These are phyloP conservation scores for Cettia cetti DNA, from an alignment of 2,113 vertebrate genomes.

Conservation along the genomic window DNA sequence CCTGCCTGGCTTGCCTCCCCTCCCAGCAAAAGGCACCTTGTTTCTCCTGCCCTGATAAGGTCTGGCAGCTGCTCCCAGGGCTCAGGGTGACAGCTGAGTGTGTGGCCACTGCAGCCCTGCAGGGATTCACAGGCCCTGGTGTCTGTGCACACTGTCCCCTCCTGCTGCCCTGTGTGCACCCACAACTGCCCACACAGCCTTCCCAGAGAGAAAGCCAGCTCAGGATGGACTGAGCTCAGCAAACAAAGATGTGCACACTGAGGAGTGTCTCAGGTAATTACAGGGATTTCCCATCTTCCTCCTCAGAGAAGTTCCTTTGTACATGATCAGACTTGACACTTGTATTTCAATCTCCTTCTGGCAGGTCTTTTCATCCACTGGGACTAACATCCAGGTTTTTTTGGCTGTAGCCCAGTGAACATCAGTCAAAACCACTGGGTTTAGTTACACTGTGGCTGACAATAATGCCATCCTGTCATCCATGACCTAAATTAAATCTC, in stretches of 20 bases:
- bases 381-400: background rate
- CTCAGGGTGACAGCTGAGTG: background rate
- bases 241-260: background rate
- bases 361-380: background rate
- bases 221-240: background rate
- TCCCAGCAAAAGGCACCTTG: background rate
- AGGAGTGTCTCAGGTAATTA: background rate
- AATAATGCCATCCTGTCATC: background rate
- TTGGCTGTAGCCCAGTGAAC: background rate
- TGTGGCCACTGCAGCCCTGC: background rate
- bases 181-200: background rate
- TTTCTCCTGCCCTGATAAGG: background rate
- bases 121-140: background rate
- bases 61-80: constrained; percentile 16
- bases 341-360: background rate
- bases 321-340: background rate
- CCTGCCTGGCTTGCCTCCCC: background rate
- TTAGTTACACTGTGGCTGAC: background rate
- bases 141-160: background rate
- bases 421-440: background rate
- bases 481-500: background rate
- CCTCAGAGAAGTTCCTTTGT: background rate
- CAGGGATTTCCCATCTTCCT: background rate
- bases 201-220: background rate
- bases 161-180: background rate